Conservation (phyloP, 2,113 vertebrate species). For the Tichodroma muraria region DNA sequence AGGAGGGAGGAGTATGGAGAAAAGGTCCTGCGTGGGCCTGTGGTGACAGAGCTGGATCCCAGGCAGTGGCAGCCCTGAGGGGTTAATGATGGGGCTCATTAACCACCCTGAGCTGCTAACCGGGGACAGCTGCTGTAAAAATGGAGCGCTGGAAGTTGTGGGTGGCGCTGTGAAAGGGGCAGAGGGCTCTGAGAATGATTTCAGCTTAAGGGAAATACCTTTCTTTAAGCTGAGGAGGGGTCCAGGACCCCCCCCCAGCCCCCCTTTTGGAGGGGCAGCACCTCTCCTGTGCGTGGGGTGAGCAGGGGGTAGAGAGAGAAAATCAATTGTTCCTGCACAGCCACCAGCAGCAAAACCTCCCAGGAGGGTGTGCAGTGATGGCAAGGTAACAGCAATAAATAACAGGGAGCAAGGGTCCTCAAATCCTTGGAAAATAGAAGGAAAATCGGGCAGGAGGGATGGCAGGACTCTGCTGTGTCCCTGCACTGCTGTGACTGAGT, state of each 20-base stretch:
- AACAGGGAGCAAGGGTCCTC: not conserved
- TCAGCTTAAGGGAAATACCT: not conserved
- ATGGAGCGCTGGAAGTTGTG: not conserved
- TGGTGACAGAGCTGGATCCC: not conserved
- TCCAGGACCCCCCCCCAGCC: accelerated
- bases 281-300: accelerated
- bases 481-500: not conserved
- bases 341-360: not conserved
- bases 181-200: not conserved
- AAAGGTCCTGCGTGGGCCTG: not conserved
- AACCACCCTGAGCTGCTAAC: not conserved
- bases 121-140: not conserved
- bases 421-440: not conserved
- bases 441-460: not conserved
- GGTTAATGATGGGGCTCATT: not conserved
- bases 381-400: not conserved
- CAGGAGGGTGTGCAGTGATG: not conserved
- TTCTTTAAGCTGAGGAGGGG: not conserved
- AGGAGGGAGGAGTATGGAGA: not conserved
- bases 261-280: not conserved
- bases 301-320: not conserved
- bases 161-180: not conserved
- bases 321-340: not conserved
- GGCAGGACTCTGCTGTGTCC: not conserved
- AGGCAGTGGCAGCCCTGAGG: not conserved